Percentiles rank a stretch among this genome's conserved stretches.
phyloP scores from a whole-genome alignment of 2,113 vertebrate genomes.

The Platycercus adscitus region DNA sequence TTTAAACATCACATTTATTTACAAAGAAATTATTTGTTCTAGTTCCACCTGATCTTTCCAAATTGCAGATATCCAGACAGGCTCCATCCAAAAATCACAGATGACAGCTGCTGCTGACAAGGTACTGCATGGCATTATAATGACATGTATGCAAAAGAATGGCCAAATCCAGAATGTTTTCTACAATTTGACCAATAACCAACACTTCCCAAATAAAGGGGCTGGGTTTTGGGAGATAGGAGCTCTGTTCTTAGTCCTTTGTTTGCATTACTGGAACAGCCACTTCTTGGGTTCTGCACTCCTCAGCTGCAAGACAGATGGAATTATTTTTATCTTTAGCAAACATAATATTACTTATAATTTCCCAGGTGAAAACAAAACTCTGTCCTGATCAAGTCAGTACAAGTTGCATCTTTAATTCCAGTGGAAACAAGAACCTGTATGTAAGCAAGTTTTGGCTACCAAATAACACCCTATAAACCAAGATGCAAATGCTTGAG shows the following conservation, averaged over 20 bases:
- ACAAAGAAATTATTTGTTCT: slow-evolving; percentile 28
- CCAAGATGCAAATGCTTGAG: neutral
- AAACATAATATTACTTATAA: neutral
- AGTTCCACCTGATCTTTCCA: neutral
- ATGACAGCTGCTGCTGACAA: slow-evolving; percentile 14
- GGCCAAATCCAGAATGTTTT: neutral
- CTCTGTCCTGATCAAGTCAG: neutral
- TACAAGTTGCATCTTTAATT: neutral
- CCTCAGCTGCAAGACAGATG: neutral
- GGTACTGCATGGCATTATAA: neutral
- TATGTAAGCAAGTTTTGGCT: neutral
- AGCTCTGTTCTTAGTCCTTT: neutral
- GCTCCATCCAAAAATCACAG: neutral
- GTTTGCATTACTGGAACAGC: neutral
- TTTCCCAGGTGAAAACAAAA: neutral
- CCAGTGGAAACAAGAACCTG: neutral
- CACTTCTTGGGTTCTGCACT: neutral
- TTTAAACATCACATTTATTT: slow-evolving; percentile 55
- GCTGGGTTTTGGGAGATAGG: neutral
- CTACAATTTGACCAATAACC: neutral
- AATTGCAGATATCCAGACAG: neutral
- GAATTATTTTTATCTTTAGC: neutral
- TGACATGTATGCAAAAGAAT: neutral
- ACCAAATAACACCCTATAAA: neutral
- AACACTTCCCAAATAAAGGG: neutral